phyloP scores from a whole-genome alignment of 2,797 vertebrate species.

The Amniataba percoides region DNA sequence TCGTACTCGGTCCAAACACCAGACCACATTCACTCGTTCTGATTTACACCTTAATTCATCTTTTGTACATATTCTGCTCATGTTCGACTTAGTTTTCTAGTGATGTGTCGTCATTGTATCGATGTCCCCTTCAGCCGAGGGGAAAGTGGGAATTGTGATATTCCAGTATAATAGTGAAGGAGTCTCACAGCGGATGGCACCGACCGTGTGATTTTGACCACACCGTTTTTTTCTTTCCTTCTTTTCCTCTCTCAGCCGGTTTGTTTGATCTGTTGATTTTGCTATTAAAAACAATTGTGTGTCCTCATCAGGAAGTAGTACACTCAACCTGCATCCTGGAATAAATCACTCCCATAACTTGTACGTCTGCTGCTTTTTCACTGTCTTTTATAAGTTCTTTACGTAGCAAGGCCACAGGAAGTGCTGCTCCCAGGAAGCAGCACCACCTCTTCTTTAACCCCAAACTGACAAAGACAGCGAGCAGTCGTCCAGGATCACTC shows the following conservation, averaged over 20 bases:
- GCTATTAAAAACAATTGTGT: conserved; percentile 74
- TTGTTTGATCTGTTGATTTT: conserved; percentile 72
- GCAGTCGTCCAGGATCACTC: too few species aligned
- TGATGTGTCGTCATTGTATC: conserved; percentile 81
- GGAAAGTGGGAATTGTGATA: conserved; percentile 44
- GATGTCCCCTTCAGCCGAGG: conserved; percentile 51
- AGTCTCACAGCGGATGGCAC: conserved; percentile 82
- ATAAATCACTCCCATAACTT: conserved; percentile 84
- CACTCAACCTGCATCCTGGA: conserved; percentile 86
- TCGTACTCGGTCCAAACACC: conserved; percentile 36
- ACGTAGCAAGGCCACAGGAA: too few species aligned
- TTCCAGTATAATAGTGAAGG: conserved; percentile 77
- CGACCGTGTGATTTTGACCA: conserved; percentile 79
- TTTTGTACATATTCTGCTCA: conserved; percentile 90
- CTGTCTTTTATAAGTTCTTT: too few species aligned
- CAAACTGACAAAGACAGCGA: too few species aligned
- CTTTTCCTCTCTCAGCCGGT: conserved; percentile 53
- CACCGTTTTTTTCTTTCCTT: conserved; percentile 72
- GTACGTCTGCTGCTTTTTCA: conserved; percentile 53
- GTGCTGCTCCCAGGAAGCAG: too few species aligned
- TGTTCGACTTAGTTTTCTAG: conserved; percentile 83
- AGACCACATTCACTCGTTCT: conserved; percentile 37
- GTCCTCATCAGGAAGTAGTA: conserved; percentile 84
- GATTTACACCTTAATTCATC: conserved; percentile 71
- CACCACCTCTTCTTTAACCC: too few species aligned